Conservation (phyloP, 1,140 invertebrate species). For the Brachionus plicatilis region DNA sequence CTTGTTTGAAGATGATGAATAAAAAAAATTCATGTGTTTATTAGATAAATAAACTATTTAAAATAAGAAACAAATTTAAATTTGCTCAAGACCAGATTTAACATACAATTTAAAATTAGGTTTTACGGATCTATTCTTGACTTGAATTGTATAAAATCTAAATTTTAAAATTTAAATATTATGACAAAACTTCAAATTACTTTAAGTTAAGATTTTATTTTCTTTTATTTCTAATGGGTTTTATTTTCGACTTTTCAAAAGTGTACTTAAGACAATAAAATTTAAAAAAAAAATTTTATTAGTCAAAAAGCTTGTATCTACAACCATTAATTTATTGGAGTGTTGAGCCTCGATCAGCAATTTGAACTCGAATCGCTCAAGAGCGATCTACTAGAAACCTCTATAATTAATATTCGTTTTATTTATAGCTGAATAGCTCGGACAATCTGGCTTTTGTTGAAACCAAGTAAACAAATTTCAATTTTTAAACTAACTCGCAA, state of each 20-base stretch:
- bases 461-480: background rate
- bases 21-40: background rate
- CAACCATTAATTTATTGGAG: background rate
- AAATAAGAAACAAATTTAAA: background rate
- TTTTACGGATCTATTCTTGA: background rate
- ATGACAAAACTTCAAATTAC: background rate
- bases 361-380: background rate
- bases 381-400: background rate
- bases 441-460: conserved; percentile 25
- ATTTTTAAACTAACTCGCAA: background rate
- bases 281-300: background rate
- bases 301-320: background rate
- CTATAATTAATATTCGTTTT: conserved; percentile 13
- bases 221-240: background rate
- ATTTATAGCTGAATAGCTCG: conserved; percentile 20
- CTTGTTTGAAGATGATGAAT: conserved; percentile 2
- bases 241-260: background rate
- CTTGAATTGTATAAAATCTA: background rate
- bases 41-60: conserved; percentile 9
- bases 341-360: background rate
- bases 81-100: background rate
- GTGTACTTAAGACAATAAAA: conserved; percentile 1
- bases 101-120: background rate
- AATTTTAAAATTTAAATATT: background rate
- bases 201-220: background rate